Evolutionary conservation across 2,888 invertebrate species (phyloP), one percentile per base, ranked within the genome.

Genomic region (Lasioglossum pauxillum): DNA sequence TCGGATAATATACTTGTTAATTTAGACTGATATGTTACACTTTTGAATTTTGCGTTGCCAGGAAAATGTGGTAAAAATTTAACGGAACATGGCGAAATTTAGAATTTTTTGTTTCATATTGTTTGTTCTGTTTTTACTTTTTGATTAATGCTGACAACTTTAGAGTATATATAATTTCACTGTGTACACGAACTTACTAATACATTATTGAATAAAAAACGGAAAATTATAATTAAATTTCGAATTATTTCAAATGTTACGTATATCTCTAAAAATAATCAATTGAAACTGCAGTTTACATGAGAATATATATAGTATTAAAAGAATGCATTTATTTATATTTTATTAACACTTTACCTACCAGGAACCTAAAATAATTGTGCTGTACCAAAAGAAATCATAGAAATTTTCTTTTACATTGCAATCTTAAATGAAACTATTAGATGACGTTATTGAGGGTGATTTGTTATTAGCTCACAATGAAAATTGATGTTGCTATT

Each of bases 21-120:
- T 82, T 82, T 82, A 69, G 44, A 71, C 23, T n/a, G 67, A 35
- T 71, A n/a, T 74, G 23, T 74, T 74, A 4, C 57, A 67, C 27
- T 71, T 72, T n/a, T 38, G 46, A 64, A 73, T 80, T 80, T 80
- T 14, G 57, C 31, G 80, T 77, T 49, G 60, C 78, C 78, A 19
- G 14, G 49, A 41, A 80, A 77, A 74, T 53, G 60, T 60, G 3
- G 60, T n/a, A 53, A 57, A 14, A 71, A 44, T 80, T 76, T 80
- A 60, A 5, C 23, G 16, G 41, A 46, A 46, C 72, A 73, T 82
- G 16, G 23, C 64, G 10, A 23, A 41, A 35, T 57, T 44, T 75
- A 8, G 23, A 74, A 57, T 53, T 41, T 53, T 71, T 71, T 71
- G 69, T 78, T 78, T 57, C 49, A 75, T 57, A 5, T 53, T 67